Base-by-base conservation (phyloP, 2,113 vertebrate species). In the Elephantulus edwardii region DNA sequence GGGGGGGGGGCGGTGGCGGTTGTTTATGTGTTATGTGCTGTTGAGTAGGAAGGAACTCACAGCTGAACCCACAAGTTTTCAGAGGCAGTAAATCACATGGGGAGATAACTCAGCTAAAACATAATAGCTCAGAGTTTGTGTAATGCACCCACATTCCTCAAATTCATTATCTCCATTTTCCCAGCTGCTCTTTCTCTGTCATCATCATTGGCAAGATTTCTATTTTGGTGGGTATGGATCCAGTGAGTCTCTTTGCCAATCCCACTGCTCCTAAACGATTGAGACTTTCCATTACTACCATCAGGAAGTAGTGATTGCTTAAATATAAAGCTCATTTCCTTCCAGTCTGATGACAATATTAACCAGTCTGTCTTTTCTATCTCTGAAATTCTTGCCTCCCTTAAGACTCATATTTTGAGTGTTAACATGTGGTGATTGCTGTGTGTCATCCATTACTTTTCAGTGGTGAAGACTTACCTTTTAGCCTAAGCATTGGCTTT, bases 401-500 rank as follows among this genome's bases (percentile, higher is more conserved):
- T 24, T 62, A 12, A 70, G 62, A 28, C 71, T 90, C 91, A 80
- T 42, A 52, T 54, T 4, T 35, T 82, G 48, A 28, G 17, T 92
- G 56, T 86, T 54, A n/a, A 83, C 60, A 14, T 54, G n/a, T 85
- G 71, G 56, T 84, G 1, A 10, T 90, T 89, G 82, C 28, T 92
- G 30, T 44, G 33, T 72, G n/a, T 89, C 56, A 88, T 52, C 88
- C 58, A 20, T 92, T 90, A 70, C 22, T 64, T 95, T 88, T 90
- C 44, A 66, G 0, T 64, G 74, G 80, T 88, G 71, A 85, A 54
- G 81, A 71, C 28, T 26, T 33, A 64, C 44, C 71, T 64, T 28
- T 54, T 52, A 89, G 35, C 79, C n/a, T 46, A 28, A 7, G 24
- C 12, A 0, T 84, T 60, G 54, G 22, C 44, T 68, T 89, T 52